Evolutionary conservation across 2,888 invertebrate species (phyloP), one percentile per base, ranked within the genome.

Genomic region (Dasypogon diadema): DNA sequence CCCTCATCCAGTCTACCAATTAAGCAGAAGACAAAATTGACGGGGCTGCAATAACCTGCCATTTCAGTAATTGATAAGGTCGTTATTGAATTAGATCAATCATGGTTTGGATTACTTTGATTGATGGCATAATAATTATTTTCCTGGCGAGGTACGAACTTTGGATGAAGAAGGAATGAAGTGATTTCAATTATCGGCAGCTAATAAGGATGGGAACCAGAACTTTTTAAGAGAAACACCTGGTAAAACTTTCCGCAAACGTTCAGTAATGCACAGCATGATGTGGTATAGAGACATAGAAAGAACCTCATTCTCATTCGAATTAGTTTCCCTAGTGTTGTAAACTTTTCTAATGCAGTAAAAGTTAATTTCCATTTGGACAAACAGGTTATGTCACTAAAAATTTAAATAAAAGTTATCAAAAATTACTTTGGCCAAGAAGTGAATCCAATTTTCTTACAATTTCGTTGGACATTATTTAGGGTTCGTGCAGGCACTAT

Each of bases 371-470:
- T 63, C 21, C 37, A 63, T 63, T 34, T 24, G 42, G 34, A 63
- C 26, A 21, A 12, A 21, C 37, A 22, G 24, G 24, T 26, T 30
- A 30, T 26, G 58, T 26, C 58, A 30, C 37, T 30, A 37, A 34
- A 46, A 46, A 46, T 46, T 46, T 22, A 46, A 65, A 65, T 65
- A 48, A 22, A 65, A 65, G 24, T 48, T 48, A 65, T 65, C 65
- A 46, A 65, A 65, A 65, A 65, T 65, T 65, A 65, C 65, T 65
- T 65, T 48, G 24, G 65, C 65, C 65, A 5, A 12, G 65, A 46
- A 65, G 65, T 46, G 46, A 24, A 37, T 46, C 22, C 46, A 65
- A 65, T 65, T 65, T 65, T 46, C 46, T 65, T 24, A 24, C 51
- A 46, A 46, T 48, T 65, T 46, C 37, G 65, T 24, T 65, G 48